Percentiles rank a stretch among this genome's conserved stretches.
Evolutionary conservation across 2,888 invertebrate species (phyloP).

Genomic region (Imbricaverruca yamaguchii): DNA sequence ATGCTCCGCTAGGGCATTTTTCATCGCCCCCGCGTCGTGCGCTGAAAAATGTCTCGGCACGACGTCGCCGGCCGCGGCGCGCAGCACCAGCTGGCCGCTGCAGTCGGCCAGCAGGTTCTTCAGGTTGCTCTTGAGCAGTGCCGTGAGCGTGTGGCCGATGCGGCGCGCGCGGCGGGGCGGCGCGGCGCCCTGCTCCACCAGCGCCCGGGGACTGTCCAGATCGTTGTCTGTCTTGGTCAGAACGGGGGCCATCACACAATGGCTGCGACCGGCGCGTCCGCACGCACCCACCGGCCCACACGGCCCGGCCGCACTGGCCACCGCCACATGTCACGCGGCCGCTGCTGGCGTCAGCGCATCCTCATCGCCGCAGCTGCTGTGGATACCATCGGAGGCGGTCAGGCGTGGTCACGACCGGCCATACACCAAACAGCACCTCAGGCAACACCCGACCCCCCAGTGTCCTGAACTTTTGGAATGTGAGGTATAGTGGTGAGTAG

Average conservation of each 20-base stretch:
- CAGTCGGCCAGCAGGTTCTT: slow-evolving; percentile 20
- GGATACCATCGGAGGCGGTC: background rate
- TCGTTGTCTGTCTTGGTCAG: slow-evolving; percentile 11
- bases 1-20: slow-evolving; percentile 9
- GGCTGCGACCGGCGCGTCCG: background rate
- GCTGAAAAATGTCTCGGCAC: background rate
- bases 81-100: background rate
- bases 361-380: background rate
- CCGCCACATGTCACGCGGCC: background rate
- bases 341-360: background rate
- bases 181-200: background rate
- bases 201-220: slow-evolving; percentile 6
- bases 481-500: too few relatives aligned
- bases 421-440: too few relatives aligned
- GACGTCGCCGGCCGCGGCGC: background rate
- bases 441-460: too few relatives aligned
- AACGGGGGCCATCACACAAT: slow-evolving; percentile 5
- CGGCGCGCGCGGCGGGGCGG: background rate
- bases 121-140: slow-evolving; percentile 19
- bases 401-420: too few relatives aligned
- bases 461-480: too few relatives aligned
- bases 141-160: background rate
- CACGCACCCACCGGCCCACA: background rate
- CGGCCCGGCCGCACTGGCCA: background rate
- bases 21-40: slow-evolving; percentile 1